phyloP scores from a whole-genome alignment of 2,888 invertebrate species.

The Cheilosia vernalis region DNA sequence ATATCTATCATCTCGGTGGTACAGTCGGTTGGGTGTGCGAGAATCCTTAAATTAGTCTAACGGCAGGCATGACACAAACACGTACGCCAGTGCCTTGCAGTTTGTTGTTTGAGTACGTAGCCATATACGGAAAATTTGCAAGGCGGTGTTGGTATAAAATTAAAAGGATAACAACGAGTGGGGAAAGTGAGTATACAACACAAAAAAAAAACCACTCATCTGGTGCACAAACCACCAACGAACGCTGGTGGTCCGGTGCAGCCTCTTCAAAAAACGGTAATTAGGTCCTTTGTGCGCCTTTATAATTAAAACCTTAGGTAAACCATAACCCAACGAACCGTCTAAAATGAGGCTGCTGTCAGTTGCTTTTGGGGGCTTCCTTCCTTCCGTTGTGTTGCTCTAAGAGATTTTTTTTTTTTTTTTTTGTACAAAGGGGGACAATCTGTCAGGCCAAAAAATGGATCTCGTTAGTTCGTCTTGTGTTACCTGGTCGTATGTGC shows the following conservation, averaged over 20 bases:
- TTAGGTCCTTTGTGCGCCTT: constrained; percentile 75
- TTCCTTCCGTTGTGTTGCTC: constrained; percentile 64
- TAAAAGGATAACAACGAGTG: constrained; percentile 55
- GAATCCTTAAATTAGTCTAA: constrained; percentile 73
- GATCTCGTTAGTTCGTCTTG: constrained; percentile 61
- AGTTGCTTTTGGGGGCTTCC: constrained; percentile 69
- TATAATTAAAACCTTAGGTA: constrained; percentile 75
- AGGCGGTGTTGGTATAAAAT: constrained; percentile 44
- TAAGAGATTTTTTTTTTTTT: constrained; percentile 1
- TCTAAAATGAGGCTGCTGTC: constrained; percentile 74
- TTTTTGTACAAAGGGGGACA: constrained; percentile 29
- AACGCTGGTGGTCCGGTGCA: constrained; percentile 67
- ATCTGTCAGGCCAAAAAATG: constrained; percentile 52
- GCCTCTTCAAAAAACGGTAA: constrained; percentile 74
- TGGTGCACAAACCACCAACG: constrained; percentile 68
- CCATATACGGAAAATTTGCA: constrained; percentile 33
- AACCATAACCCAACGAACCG: constrained; percentile 71
- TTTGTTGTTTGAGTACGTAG: constrained; percentile 50
- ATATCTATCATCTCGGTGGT: constrained; percentile 53
- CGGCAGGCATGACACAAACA: constrained; percentile 44
- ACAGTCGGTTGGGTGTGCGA: constrained; percentile 14
- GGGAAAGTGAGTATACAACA: constrained; percentile 3
- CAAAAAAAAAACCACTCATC: constrained; percentile 41
- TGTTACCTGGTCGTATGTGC: constrained; percentile 43
- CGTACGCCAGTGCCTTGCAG: constrained; percentile 27